Base-by-base conservation (phyloP, 2,797 vertebrate genomes). In the Phrynocephalus forsythii region DNA sequence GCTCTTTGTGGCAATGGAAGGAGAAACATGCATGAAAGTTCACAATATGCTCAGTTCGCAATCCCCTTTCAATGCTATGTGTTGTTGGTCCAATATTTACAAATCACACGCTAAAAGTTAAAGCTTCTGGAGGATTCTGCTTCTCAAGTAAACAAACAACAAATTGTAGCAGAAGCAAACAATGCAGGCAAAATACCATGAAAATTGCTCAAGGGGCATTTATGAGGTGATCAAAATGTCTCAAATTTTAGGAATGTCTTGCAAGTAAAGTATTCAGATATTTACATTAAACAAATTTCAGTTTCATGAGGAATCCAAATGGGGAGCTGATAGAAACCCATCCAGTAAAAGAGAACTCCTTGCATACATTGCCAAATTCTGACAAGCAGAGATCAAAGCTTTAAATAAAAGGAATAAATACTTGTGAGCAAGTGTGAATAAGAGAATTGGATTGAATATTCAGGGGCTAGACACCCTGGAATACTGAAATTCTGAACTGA, bases 401-500 rank as follows among this genome's bases (percentile, higher is more conserved):
- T 88, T 86, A 89, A 90, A 91, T 92, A 87, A 94, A 95, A 90
- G 79, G 66, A 82, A 92, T 90, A 93, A 94, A 90, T 79, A 71
- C 38, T 82, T 48, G 71, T 67, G 86, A 94, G 90, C 88, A 94
- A 94, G 83, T 85, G 91, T 83, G 93, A 96, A 93, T 92, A 89
- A 94, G 92, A 93, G 72, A 80, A 92, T 91, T 94, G 93, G 91
- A 93, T 81, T 92, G 92, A 89, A 85, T 94, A 92, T 78, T 85
- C 88, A 91, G 89, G 86, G 90, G 91, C 92, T 92, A 56, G 89
- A 81, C 82, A 93, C 52, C 52, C 52, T 7, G 5, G 52, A 94
- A 90, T 86, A 90, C 75, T 93, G 91, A 95, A 96, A 94, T 85
- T 89, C 71, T 86, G 85, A 94, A 72, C 85, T 91, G 90, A 95